Evolutionary conservation across 2,888 invertebrate genomes (phyloP).

Genomic region (Pteria penguin): DNA sequence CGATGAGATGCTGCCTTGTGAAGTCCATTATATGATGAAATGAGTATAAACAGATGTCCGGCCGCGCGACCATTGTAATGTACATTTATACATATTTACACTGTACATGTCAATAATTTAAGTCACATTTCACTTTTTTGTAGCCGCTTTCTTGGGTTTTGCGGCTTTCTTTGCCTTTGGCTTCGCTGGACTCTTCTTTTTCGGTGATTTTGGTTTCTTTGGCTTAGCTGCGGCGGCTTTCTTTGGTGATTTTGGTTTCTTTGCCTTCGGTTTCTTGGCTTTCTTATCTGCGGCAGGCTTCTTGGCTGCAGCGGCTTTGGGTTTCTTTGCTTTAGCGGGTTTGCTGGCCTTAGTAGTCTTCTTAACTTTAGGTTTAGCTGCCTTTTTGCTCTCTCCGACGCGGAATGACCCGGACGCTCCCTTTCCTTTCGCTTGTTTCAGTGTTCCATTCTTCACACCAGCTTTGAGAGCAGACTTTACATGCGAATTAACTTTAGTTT

Average conservation of each 20-base stretch:
- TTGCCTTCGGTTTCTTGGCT: conserved; percentile 49
- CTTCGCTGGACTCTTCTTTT: conserved; percentile 56
- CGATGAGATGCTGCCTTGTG: conserved; percentile 21
- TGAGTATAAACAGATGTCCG: neutral
- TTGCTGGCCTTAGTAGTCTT: conserved; percentile 52
- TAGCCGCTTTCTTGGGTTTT: conserved; percentile 48
- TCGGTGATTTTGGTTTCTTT: conserved; percentile 51
- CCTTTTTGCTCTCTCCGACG: conserved; percentile 41
- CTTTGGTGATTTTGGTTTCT: conserved; percentile 51
- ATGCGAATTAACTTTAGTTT: conserved; percentile 62
- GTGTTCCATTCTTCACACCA: conserved; percentile 63
- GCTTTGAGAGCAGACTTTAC: conserved; percentile 70
- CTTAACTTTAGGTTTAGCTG: conserved; percentile 32
- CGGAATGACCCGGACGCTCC: conserved; percentile 52
- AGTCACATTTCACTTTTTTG: conserved; percentile 27
- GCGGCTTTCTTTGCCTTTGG: conserved; percentile 58
- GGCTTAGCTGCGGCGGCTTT: conserved; percentile 53
- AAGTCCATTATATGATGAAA: conserved; percentile 19
- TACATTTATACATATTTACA: conserved; percentile 41
- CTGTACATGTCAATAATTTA: conserved; percentile 1
- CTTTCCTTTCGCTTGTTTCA: conserved; percentile 66
- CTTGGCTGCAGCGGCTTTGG: conserved; percentile 30
- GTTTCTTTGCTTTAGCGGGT: conserved; percentile 47
- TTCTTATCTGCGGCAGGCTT: conserved; percentile 45
- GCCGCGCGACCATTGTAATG: neutral